Evolutionary conservation across 2,797 vertebrate genomes (phyloP).

Genomic region (Myotis planiceps): DNA sequence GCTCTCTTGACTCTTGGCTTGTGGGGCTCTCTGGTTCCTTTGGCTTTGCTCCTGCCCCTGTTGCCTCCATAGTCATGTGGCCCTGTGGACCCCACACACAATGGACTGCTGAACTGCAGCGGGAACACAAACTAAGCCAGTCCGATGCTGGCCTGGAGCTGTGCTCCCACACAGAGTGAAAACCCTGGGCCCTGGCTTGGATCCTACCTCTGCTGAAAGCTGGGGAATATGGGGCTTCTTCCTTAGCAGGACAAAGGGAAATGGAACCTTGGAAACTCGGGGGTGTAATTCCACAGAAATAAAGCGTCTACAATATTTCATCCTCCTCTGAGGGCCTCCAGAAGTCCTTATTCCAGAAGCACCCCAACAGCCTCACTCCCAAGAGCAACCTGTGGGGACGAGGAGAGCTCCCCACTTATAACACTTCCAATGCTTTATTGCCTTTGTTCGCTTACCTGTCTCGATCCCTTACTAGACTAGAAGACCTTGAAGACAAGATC

Average conservation of each 20-base stretch:
- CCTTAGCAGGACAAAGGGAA: background rate
- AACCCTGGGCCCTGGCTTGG: background rate
- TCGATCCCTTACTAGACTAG: background rate
- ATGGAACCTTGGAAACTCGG: background rate
- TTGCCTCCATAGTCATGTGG: background rate
- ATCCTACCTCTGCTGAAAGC: background rate
- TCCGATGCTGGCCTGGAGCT: background rate
- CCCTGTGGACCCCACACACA: background rate
- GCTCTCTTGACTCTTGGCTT: background rate
- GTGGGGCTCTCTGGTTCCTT: background rate
- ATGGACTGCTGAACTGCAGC: background rate
- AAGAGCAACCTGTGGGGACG: background rate
- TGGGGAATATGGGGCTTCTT: background rate
- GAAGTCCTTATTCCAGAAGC: background rate
- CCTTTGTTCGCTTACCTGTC: background rate
- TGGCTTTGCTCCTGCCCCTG: background rate
- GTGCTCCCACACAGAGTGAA: background rate
- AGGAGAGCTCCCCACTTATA: background rate
- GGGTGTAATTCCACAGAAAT: background rate
- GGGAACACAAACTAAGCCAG: background rate
- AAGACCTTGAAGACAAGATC: background rate
- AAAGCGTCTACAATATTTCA: background rate
- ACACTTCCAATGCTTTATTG: background rate
- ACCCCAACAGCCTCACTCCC: background rate
- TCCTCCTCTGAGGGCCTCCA: background rate